Evolutionary conservation across 2,888 invertebrate species (phyloP), one percentile per base, ranked within the genome.

Genomic region (Anagyrus pseudococci): DNA sequence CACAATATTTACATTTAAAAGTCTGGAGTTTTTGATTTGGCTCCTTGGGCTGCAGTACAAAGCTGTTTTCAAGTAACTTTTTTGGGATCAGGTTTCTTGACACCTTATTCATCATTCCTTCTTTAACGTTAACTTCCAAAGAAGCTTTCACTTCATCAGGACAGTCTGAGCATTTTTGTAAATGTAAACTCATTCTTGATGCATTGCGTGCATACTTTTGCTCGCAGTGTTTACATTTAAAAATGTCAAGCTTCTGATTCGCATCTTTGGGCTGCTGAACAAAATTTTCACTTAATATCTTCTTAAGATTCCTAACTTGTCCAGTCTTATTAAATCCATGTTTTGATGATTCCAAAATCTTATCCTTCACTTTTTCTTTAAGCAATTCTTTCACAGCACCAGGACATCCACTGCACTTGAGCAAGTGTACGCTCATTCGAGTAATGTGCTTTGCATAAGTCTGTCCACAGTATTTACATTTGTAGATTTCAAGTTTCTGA

Each of bases 1-100:
- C 67, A 59, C 67, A 67, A 43, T 67, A 67, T 62, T 62, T 67
- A 53, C 67, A 67, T 49, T 67, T 67, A 23, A 67, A 64, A n/a
- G 64, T 64, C 44, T 67, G 67, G 15, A 67, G 58, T 33, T 67
- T 67, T 41, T 67, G 64, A 62, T 67, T 67, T 19, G 67, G 64
- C 53, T 67, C 64, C 13, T 64, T 64, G 37, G 67, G 67, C n/a
- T 64, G 64, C 20, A 64, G 46, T 43, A 67, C 62, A 43, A 64
- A 67, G 49, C 64, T 64, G 22, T 41, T 64, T 25, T 67, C 67
- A 10, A 67, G 33, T 20, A 67, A 48, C 56, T 64, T 58, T 59
- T 67, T 67, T 8, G 66, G 66, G 15, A 66, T 66, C 10, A 67
- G 53, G 15, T 47, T 61, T 25, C 63, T 57, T 1, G 55, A 48